Evolutionary conservation across 1,140 invertebrate species (phyloP), one percentile per base, ranked within the genome.

Genomic region (Cheumatopsyche charites): DNA sequence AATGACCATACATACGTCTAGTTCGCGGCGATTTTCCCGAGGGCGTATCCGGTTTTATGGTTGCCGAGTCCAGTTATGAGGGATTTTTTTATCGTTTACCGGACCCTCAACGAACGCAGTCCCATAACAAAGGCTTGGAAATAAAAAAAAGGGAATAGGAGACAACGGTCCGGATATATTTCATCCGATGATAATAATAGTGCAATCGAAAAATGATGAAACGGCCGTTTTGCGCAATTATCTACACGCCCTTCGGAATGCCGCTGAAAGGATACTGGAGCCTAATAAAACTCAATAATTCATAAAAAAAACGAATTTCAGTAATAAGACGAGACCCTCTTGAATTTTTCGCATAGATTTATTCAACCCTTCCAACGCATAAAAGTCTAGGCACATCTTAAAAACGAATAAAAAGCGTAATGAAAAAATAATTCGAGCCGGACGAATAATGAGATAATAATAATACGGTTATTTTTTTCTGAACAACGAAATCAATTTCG

Each of bases 111-210:
- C 47, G 55, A 23, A 58, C 55, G 19, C 55, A 58, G 12, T 41
- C 63, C 11, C 13, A 45, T 66, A 68, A 68, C 66, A 68, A 68
- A 68, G 55, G 66, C 49, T 17, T n/a, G 23, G 23, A 58, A 58
- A 58, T 58, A 26, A 25, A n/a, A 58, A 26, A 58, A 23, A 55
- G n/a, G 2, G 23, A 68, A 55, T 23, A 55, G 42, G 15, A 66
- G 63, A 42, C 63, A 47, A 55, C 47, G 66, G 26, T 47, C 66
- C 23, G n/a, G 47, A 68, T 25, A 68, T 68, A 68, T 68, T 68
- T 68, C 66, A 68, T 68, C 36, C 66, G 63, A 42, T 66, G 25
- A 66, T 66, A 66, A 66, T 66, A 66, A 66, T 66, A 42, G 63
- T 42, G 45, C 63, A 49, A 66, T 66, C 63, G 63, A 42, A 66